These are phyloP conservation scores for roundworm (Caenorhabditis elegans) DNA, from an alignment of 1,140 invertebrate genomes.

Conservation along the genomic window WBcel235 BX284605.5:10259001-10259500, in stretches of 20 bases:
- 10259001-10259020: no score
- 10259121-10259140: not conserved
- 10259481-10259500: constrained; percentile 1
- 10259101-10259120: not conserved
- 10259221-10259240: no score
- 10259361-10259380: not conserved
- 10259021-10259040: no score
- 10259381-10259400: not conserved
- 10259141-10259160: not conserved
- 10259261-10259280: not conserved
- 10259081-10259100: not conserved
- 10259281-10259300: not conserved
- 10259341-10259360: not conserved
- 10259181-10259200: no score
- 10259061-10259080: no score
- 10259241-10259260: not conserved
- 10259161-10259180: not conserved
- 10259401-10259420: not conserved
- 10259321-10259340: not conserved
- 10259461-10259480: not conserved
- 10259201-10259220: no score
- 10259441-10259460: not conserved
- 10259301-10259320: constrained; percentile 20
- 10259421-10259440: not conserved
- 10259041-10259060: not conserved